These are phyloP conservation scores for Leucoptera coffeella DNA, from an alignment of 2,888 invertebrate species.

Conservation along the genomic window DNA sequence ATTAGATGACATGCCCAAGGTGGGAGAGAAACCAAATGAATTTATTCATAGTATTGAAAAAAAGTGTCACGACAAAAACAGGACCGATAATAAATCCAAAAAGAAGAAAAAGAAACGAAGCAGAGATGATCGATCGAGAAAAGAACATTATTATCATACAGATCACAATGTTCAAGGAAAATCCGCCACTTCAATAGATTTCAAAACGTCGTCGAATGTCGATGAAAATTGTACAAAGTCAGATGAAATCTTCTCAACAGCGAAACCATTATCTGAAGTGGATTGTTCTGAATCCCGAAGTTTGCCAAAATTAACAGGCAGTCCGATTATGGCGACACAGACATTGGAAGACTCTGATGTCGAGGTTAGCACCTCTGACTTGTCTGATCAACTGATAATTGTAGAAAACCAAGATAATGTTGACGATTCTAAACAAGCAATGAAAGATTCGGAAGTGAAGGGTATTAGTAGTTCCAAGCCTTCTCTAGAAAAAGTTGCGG, in stretches of 20 bases:
- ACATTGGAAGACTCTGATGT: slow-evolving; percentile 14
- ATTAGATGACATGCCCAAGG: slow-evolving; percentile 18
- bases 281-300: slow-evolving; percentile 60
- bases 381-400: slow-evolving; percentile 9
- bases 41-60: slow-evolving; percentile 6
- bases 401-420: slow-evolving; percentile 16
- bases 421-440: slow-evolving; percentile 16
- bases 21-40: slow-evolving; percentile 13
- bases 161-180: too few relatives aligned
- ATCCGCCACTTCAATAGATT: too few relatives aligned
- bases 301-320: slow-evolving; percentile 60
- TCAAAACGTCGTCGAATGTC: too few relatives aligned
- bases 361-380: slow-evolving; percentile 9
- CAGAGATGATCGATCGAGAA: slow-evolving; percentile 72
- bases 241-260: too few relatives aligned
- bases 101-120: slow-evolving; percentile 80
- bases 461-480: too few relatives aligned
- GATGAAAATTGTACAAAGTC: too few relatives aligned
- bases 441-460: too few relatives aligned
- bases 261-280: slow-evolving; percentile 17
- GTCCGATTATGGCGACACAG: slow-evolving; percentile 36
- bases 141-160: too few relatives aligned
- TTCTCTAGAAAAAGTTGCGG: too few relatives aligned
- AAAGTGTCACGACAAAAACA: slow-evolving; percentile 26
- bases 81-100: slow-evolving; percentile 52